These are phyloP conservation scores for Chlorocebus sabaeus DNA, from an alignment of 2,113 vertebrate species.

Conservation along the genomic window DNA sequence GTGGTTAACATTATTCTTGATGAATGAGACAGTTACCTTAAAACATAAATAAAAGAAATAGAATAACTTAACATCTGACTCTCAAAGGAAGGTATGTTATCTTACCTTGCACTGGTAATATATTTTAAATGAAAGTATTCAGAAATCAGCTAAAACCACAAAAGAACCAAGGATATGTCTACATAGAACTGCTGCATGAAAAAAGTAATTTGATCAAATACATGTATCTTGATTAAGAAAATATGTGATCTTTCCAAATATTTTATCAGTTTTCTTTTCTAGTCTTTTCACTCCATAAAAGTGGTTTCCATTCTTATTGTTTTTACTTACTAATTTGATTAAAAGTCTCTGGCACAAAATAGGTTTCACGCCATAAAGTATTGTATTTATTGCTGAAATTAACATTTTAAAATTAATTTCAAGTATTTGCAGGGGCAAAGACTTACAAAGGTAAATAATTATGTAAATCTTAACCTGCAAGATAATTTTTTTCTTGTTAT, in stretches of 20 bases:
- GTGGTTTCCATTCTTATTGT: neutral
- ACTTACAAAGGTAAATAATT: neutral
- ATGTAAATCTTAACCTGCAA: neutral
- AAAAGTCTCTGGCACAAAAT: neutral
- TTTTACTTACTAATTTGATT: neutral
- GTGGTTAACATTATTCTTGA: constrained; percentile 39
- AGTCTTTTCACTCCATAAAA: neutral
- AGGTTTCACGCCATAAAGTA: neutral
- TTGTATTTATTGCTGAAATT: neutral
- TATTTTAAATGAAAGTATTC: constrained; percentile 25
- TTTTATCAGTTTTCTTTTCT: neutral
- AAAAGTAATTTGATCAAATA: neutral
- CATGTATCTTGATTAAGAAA: neutral
- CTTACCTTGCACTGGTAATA: neutral
- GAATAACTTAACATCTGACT: constrained; percentile 42
- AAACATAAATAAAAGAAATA: constrained; percentile 56
- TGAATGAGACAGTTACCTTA: constrained; percentile 48
- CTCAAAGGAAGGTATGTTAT: constrained; percentile 26
- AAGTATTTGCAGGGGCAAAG: neutral
- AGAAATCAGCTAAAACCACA: constrained; percentile 16
- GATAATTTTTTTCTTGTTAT: neutral
- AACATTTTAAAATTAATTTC: neutral
- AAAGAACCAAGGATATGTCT: neutral
- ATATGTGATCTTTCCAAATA: neutral
- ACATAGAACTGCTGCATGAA: neutral